Percentiles rank a stretch among this genome's conserved stretches.
Evolutionary conservation across 2,113 vertebrate genomes (phyloP).

Genomic region (Phrynocephalus versicolor): DNA sequence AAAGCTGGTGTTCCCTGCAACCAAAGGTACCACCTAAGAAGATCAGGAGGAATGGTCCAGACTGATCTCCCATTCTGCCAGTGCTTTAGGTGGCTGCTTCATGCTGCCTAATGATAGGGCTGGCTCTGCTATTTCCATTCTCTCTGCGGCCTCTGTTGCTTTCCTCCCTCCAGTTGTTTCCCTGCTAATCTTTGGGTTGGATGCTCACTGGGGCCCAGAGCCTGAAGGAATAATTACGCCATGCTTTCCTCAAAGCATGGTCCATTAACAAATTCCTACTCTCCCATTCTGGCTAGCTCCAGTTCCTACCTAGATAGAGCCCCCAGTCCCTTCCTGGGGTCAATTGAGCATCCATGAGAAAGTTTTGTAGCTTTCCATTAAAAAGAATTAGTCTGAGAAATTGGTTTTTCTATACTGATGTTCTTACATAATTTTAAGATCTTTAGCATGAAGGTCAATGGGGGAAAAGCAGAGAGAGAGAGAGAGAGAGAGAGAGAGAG

Average conservation of each 20-base stretch:
- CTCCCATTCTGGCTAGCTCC: neutral
- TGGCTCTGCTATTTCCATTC: too few relatives aligned
- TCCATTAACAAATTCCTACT: too few relatives aligned
- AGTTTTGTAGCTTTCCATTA: neutral
- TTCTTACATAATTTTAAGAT: neutral
- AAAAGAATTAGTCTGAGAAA: neutral
- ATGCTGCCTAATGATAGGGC: neutral
- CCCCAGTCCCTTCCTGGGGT: too few relatives aligned
- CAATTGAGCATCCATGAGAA: neutral
- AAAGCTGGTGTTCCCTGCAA: too few relatives aligned
- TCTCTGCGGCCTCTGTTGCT: neutral
- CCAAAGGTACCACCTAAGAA: too few relatives aligned
- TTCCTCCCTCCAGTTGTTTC: neutral
- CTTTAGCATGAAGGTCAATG: neutral
- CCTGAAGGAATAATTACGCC: neutral
- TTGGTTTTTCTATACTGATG: neutral
- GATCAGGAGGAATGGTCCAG: too few relatives aligned
- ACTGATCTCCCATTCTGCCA: neutral
- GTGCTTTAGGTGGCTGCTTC: neutral
- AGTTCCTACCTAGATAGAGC: neutral
- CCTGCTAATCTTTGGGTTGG: neutral
- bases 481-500: too few relatives aligned
- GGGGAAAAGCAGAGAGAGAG: too few relatives aligned
- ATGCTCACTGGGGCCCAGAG: neutral
- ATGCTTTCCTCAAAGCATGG: neutral